These are phyloP conservation scores for Eudemis profundana DNA, from an alignment of 2,888 invertebrate species.

Conservation along the genomic window DNA sequence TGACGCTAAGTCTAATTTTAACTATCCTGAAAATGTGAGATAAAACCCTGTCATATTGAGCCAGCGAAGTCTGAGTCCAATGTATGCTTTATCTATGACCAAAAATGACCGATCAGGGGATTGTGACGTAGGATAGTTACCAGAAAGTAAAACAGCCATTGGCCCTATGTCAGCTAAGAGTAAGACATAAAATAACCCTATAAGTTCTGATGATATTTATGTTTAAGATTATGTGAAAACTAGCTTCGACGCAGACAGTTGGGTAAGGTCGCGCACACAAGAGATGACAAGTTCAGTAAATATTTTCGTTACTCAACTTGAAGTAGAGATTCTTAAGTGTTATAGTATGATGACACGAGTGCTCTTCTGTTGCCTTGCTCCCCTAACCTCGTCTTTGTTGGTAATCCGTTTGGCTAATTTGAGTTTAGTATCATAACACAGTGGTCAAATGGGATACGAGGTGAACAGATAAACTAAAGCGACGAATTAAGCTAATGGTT, in stretches of 20 bases:
- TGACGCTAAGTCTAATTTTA: too few relatives aligned
- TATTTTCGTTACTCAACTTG: constrained; percentile 19
- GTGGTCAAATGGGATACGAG: not conserved
- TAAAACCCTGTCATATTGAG: too few relatives aligned
- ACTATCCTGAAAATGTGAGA: too few relatives aligned
- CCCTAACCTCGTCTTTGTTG: not conserved
- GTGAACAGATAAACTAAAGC: not conserved
- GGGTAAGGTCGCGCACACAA: constrained; percentile 39
- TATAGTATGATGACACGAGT: constrained; percentile 10
- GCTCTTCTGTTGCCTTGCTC: constrained; percentile 12
- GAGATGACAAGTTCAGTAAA: constrained; percentile 10
- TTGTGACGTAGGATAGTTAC: too few relatives aligned
- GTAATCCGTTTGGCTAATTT: not conserved
- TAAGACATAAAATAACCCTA: not conserved
- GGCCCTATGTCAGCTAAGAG: too few relatives aligned
- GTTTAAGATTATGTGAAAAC: constrained; percentile 10
- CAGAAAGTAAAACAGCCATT: too few relatives aligned
- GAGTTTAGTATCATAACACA: not conserved
- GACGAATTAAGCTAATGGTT: not conserved
- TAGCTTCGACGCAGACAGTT: constrained; percentile 26
- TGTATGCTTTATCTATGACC: too few relatives aligned
- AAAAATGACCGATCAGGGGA: too few relatives aligned
- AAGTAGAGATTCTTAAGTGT: constrained; percentile 15
- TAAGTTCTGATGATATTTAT: not conserved
- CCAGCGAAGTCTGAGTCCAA: too few relatives aligned